A percentile compares a stretch with the other conserved stretches of the same genome.
phyloP scores from a whole-genome alignment of 2,797 vertebrate genomes.

The Delichon dasypus region DNA sequence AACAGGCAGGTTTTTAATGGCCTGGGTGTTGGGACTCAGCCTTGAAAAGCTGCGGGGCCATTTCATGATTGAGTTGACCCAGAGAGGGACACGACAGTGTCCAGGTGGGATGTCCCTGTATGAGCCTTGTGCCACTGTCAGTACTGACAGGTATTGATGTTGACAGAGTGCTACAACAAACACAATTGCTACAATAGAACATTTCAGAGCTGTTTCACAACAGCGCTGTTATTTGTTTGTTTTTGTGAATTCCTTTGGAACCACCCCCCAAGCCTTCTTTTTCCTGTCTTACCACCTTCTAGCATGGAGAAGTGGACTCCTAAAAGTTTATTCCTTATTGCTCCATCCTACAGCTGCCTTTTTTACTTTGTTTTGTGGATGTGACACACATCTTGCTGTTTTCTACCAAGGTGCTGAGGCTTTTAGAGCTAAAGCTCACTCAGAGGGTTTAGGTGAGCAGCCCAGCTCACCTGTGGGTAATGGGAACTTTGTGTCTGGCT shows the following conservation, averaged over 20 bases:
- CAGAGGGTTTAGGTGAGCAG: not conserved
- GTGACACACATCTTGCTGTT: not conserved
- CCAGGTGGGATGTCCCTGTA: not conserved
- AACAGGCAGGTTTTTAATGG: not conserved
- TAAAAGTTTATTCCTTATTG: not conserved
- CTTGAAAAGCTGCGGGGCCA: not conserved
- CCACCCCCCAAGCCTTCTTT: accelerated
- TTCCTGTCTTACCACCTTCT: not conserved
- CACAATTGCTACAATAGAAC: not conserved
- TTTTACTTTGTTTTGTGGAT: not conserved
- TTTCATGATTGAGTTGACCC: not conserved
- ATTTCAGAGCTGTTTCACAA: not conserved
- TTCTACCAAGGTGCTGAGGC: not conserved
- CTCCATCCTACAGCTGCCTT: not conserved
- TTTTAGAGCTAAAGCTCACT: not conserved
- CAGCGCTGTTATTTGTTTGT: not conserved
- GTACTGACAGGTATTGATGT: not conserved
- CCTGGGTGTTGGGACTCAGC: not conserved
- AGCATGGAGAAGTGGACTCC: not conserved
- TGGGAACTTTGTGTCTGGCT: not conserved
- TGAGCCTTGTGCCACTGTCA: not conserved
- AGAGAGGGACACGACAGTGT: not conserved
- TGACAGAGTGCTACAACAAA: not conserved
- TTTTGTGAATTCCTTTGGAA: not conserved
- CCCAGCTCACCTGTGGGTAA: not conserved